phyloP scores from a whole-genome alignment of 2,113 vertebrate species.

The Uria lomvia region DNA sequence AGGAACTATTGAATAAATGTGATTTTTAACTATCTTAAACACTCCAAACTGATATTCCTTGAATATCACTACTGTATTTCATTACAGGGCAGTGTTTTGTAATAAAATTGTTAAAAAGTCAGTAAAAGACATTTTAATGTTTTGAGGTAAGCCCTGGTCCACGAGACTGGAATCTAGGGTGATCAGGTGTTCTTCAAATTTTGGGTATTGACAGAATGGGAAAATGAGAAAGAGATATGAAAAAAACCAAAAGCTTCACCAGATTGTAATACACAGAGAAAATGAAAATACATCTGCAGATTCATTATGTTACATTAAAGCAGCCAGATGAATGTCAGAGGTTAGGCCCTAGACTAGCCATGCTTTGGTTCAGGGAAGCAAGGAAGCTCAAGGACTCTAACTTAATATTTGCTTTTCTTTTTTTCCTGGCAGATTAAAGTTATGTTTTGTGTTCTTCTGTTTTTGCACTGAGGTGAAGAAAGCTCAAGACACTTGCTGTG shows the following conservation, averaged over 20 bases:
- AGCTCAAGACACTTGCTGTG: constrained; percentile 26
- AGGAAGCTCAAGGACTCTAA: background rate
- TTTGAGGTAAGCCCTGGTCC: background rate
- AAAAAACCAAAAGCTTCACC: background rate
- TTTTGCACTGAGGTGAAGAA: constrained; percentile 32
- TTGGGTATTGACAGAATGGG: background rate
- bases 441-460: constrained; percentile 25
- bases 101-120: background rate
- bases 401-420: background rate
- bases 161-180: background rate
- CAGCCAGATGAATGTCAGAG: background rate
- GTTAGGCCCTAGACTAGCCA: background rate
- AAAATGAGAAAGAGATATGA: background rate
- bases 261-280: background rate
- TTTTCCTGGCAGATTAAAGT: background rate
- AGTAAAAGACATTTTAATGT: background rate
- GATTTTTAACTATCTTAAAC: background rate
- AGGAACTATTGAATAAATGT: background rate
- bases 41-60: background rate
- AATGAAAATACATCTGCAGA: background rate
- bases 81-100: background rate
- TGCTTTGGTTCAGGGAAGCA: background rate
- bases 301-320: background rate
- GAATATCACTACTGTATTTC: background rate
- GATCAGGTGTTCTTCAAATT: background rate